Evolutionary conservation across 2,888 invertebrate genomes (phyloP).

Genomic region (Oasisia sp.): DNA sequence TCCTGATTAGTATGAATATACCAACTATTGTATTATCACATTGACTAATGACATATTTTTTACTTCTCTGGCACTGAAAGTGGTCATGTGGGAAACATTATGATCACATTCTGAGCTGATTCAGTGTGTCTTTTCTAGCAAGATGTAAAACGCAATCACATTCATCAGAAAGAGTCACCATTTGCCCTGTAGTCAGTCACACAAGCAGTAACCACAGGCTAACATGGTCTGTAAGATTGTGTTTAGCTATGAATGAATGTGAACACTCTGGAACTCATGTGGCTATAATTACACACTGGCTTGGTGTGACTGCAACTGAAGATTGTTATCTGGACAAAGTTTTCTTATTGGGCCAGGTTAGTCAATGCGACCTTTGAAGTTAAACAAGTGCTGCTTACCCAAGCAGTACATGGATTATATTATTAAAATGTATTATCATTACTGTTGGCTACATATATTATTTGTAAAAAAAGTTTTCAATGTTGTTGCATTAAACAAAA

Average conservation of each 20-base stretch:
- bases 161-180: background rate
- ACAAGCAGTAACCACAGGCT: no score
- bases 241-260: background rate
- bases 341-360: background rate
- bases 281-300: background rate
- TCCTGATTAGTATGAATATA: no score
- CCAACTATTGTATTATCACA: no score
- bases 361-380: background rate
- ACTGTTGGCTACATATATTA: background rate
- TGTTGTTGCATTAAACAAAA: no score
- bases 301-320: background rate
- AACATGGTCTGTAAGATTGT: background rate
- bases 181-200: background rate
- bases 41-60: no score
- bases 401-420: background rate
- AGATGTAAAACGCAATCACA: background rate
- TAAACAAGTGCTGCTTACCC: background rate
- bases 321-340: background rate
- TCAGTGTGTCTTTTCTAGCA: background rate
- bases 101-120: background rate
- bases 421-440: no score
- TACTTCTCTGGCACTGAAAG: background rate
- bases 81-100: background rate
- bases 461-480: background rate
- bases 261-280: conserved; percentile 3